phyloP scores from a whole-genome alignment of 2,797 vertebrate genomes.

The Adelosebastes latens region DNA sequence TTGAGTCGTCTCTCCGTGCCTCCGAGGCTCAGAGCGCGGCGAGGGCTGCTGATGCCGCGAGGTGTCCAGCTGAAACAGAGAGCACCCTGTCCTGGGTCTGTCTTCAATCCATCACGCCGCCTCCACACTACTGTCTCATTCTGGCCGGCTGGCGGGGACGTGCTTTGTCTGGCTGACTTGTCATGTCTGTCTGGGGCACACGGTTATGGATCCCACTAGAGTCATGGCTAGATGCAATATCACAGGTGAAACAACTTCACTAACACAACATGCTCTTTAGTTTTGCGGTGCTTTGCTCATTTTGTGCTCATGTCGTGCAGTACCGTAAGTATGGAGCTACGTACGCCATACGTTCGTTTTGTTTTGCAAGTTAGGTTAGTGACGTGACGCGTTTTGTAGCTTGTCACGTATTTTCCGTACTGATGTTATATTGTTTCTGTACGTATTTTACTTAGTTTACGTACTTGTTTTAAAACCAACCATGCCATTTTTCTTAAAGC shows the following conservation, averaged over 20 bases:
- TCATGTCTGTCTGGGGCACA: slow-evolving; percentile 52
- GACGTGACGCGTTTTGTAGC: too few relatives aligned
- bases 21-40: slow-evolving; percentile 34
- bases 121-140: slow-evolving; percentile 42
- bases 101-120: slow-evolving; percentile 63
- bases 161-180: slow-evolving; percentile 59
- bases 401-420: accelerated
- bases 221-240: not conserved
- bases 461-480: too few relatives aligned
- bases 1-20: slow-evolving; percentile 46
- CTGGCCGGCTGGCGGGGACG: slow-evolving; percentile 43
- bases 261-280: not conserved
- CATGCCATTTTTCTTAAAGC: too few relatives aligned
- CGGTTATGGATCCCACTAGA: slow-evolving; percentile 29
- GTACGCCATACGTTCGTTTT: not conserved
- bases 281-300: not conserved
- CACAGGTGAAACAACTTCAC: not conserved
- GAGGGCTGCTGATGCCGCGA: slow-evolving; percentile 38
- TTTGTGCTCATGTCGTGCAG: not conserved
- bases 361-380: too few relatives aligned
- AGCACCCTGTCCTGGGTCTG: slow-evolving; percentile 27
- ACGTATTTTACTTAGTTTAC: accelerated
- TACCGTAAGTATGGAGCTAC: not conserved
- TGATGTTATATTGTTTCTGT: accelerated
- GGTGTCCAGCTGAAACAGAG: slow-evolving; percentile 49